Evolutionary conservation across 2,797 vertebrate species (phyloP).

Genomic region (Pygocentrus nattereri): DNA sequence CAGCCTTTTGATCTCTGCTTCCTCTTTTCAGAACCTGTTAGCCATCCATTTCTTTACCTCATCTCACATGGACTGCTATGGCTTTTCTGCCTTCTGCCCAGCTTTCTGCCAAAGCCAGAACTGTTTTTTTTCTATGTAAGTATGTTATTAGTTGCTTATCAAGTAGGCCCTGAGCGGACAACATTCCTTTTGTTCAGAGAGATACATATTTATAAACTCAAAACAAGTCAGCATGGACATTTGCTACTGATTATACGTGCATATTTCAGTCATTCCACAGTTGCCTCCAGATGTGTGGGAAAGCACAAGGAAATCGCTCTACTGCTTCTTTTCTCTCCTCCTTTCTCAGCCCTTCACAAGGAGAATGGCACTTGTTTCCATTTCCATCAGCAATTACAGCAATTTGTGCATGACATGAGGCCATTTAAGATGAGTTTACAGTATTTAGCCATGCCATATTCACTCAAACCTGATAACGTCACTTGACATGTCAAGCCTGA

Average conservation of each 20-base stretch:
- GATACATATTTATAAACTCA: conserved; percentile 77
- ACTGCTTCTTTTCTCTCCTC: conserved; percentile 45
- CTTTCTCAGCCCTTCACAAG: conserved; percentile 16
- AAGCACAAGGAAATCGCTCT: conserved; percentile 50
- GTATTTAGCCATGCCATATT: conserved; percentile 58
- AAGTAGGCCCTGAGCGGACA: conserved; percentile 43
- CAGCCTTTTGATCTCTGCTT: conserved; percentile 67
- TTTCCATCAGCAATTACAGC: conserved; percentile 57
- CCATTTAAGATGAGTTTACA: conserved; percentile 59
- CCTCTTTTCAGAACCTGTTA: conserved; percentile 52
- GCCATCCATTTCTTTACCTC: conserved; percentile 44
- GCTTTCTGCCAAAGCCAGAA: conserved; percentile 41
- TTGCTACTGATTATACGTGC: conserved; percentile 75
- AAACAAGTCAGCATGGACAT: conserved; percentile 68
- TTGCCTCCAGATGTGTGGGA: conserved; percentile 75
- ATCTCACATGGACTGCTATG: conserved; percentile 38
- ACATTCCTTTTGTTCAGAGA: conserved; percentile 54
- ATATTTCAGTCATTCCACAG: conserved; percentile 60
- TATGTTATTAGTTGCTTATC: conserved; percentile 71
- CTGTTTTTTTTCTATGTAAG: conserved; percentile 63
- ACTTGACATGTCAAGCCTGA: conserved; percentile 6
- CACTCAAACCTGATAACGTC: conserved; percentile 39
- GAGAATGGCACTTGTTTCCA: conserved; percentile 70
- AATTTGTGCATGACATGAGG: conserved; percentile 55
- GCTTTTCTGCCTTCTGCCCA: conserved; percentile 57